Percentiles rank a stretch among this genome's conserved stretches.
Conservation (phyloP, 1,140 invertebrate species). For the Apis cerana region DNA sequence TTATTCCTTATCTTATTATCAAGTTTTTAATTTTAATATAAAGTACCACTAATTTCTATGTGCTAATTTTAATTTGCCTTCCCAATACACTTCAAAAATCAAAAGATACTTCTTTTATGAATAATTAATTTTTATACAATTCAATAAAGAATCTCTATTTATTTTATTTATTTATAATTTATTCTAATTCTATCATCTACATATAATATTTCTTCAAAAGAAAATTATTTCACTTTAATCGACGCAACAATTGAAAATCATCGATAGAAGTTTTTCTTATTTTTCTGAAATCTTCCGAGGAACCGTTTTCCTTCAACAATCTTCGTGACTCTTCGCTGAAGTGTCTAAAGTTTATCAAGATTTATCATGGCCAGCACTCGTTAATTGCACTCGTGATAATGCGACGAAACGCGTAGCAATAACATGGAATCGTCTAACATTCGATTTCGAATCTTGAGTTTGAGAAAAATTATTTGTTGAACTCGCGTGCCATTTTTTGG, state of each 20-base stretch:
- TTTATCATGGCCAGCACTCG: conserved; percentile 53
- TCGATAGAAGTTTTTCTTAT: background rate
- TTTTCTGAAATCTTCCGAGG: background rate
- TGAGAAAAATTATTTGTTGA: background rate
- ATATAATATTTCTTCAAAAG: no score
- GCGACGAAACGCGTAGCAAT: conserved; percentile 38
- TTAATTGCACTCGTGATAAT: conserved; percentile 61
- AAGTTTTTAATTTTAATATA: background rate
- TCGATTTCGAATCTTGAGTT: background rate
- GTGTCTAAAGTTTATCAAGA: conserved; percentile 68
- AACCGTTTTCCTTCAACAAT: conserved; percentile 1
- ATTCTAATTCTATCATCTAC: no score
- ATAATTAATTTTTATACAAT: no score
- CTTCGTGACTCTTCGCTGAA: conserved; percentile 23
- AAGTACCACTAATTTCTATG: background rate
- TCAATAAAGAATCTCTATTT: no score
- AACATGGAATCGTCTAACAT: conserved; percentile 13
- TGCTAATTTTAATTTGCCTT: no score
- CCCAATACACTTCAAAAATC: background rate
- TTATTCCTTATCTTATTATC: background rate
- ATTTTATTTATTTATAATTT: no score
- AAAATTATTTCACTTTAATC: no score
- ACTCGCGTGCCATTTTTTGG: background rate
- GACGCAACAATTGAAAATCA: background rate
- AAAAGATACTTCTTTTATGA: no score